Conservation (phyloP, 2,113 vertebrate genomes). For the Hippocampus mohnikei region DNA sequence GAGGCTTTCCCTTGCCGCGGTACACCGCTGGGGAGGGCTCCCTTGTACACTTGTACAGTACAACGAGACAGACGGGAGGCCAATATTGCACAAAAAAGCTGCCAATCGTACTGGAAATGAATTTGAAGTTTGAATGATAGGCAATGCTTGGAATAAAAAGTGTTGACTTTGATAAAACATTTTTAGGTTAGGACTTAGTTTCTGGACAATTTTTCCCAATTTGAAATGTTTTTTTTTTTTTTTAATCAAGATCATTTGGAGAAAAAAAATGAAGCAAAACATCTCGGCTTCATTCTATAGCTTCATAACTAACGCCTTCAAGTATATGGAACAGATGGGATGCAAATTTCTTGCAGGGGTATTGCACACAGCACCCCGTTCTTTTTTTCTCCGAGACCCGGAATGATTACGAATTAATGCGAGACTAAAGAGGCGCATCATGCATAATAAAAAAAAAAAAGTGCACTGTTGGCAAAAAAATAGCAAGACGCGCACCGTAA, state of each 20-base stretch:
- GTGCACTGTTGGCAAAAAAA: conserved; percentile 49
- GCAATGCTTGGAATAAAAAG: conserved; percentile 9
- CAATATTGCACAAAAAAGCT: conserved; percentile 44
- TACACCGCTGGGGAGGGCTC: conserved; percentile 58
- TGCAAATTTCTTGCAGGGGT: conserved; percentile 14
- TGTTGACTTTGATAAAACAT: neutral
- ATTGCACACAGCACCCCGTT: conserved; percentile 23
- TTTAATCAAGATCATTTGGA: no score
- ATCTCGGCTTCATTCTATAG: neutral
- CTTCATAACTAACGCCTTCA: conserved; percentile 4
- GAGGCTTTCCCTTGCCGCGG: conserved; percentile 56
- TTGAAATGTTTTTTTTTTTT: no score
- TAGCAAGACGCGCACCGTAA: conserved; percentile 46
- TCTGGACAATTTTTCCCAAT: neutral
- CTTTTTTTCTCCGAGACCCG: conserved; percentile 25
- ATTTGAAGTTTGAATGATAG: conserved; percentile 7
- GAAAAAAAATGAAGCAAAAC: neutral
- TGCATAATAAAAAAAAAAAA: conserved; percentile 49
- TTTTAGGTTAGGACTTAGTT: neutral
- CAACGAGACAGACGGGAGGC: conserved; percentile 3
- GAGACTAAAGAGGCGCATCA: conserved; percentile 42
- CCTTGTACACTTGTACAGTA: conserved; percentile 52
- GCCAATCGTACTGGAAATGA: conserved; percentile 52
- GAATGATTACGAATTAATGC: conserved; percentile 41
- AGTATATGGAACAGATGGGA: conserved; percentile 7